A percentile compares a stretch with the other conserved stretches of the same genome.
Evolutionary conservation across 2,797 vertebrate species (phyloP).

Genomic region (Sebastes nivosus): DNA sequence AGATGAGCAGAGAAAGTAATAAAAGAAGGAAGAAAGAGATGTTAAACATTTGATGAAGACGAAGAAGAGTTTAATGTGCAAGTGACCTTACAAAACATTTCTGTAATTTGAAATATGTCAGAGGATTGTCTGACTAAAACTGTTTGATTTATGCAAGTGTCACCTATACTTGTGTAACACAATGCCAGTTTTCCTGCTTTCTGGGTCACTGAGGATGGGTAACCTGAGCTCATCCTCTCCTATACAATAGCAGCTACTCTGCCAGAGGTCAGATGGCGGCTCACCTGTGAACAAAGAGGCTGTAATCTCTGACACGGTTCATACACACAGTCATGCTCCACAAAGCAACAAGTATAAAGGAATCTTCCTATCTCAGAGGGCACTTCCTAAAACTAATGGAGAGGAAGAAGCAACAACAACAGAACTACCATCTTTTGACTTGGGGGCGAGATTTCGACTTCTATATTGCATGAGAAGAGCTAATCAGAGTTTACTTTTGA

Average conservation of each 20-base stretch:
- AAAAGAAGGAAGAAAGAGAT: conserved; percentile 36
- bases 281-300: conserved; percentile 83
- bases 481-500: neutral
- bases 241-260: conserved; percentile 75
- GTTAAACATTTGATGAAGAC: conserved; percentile 18
- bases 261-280: conserved; percentile 76
- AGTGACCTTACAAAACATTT: neutral
- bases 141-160: conserved; percentile 65
- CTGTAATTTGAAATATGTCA: neutral
- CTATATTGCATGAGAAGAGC: neutral
- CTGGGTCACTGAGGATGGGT: conserved; percentile 77
- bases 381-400: conserved; percentile 55
- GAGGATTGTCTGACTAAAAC: conserved; percentile 8
- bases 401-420: conserved; percentile 46
- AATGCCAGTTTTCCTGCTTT: conserved; percentile 82
- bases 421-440: conserved; percentile 22
- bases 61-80: neutral
- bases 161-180: conserved; percentile 68
- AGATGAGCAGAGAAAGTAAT: conserved; percentile 55
- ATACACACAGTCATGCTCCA: conserved; percentile 77
- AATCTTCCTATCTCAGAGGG: conserved; percentile 46
- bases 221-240: conserved; percentile 79
- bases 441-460: conserved; percentile 17
- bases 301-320: conserved; percentile 80
- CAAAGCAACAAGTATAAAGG: conserved; percentile 70